Evolutionary conservation across 92 coral and sea anemone genomes (phyloP), one percentile per base, ranked within the genome.

Genomic region (Actinostola sp.): DNA sequence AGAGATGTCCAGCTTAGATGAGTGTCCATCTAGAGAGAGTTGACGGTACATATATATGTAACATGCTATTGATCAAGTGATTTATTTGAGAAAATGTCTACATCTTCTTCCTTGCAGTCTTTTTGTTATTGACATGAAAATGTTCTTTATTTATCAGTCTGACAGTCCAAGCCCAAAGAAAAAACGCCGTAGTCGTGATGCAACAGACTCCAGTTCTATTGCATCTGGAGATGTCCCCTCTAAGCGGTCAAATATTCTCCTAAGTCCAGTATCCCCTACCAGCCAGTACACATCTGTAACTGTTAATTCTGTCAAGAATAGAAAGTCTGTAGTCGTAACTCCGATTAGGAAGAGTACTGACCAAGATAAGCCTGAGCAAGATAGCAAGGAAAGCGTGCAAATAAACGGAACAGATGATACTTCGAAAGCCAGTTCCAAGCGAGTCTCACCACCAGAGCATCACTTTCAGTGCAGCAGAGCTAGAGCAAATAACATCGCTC

Each of bases 401-500:
- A n/a, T n/a, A 25, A 29, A 25, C 52, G 29, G 45, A 41, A 35
- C 24, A 39, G 7, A 31, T 39, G 27, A 36, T 16, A 0, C 71
- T 33, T 43, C 54, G 23, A 6, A 67, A 67, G 38, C 26, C 0
- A 19, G 31, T 19, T 39, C 31, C 0, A 68, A 68, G 28, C 46
- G 31, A 4, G 36, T 6, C 3, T 27, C 63, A 27, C 63, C 39
- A 27, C n/a, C 53, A 46, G 31, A 57, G 14, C 62, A 54, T 24
- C 32, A 55, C 14, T 57, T 41, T 8, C 11, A 53, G 0, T 58
- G 69, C 26, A 51, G 84, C 25, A 67, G 75, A 43, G 61, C 79
- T 9, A 76, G 61, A 44, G 92, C 69, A 8, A 78, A 50, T 20
- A 87, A 84, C 11, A 85, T 90, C 21, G 78, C 78, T n/a, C 70